Evolutionary conservation across 2,113 vertebrate species (phyloP), one percentile per base, ranked within the genome.

Genomic region (Hyperoodon ampullatus): DNA sequence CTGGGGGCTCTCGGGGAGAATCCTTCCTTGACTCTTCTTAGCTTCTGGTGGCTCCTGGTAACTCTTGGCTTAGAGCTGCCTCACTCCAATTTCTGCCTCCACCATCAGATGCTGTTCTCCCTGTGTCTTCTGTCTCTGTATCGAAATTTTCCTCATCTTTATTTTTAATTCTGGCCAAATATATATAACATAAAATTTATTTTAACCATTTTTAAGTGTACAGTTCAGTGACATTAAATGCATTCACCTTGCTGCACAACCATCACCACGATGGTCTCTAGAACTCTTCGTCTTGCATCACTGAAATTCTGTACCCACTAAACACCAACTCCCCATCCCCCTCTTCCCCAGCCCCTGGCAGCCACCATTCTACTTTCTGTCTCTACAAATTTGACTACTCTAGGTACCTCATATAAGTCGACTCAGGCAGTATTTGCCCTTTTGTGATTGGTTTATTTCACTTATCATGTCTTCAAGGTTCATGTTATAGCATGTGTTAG

Each of bases 101-200:
- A 8, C 68, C 26, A 5, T 50, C n/a, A 28, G 1, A 19, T 30
- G 66, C 4, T 35, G 7, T 53, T 50, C 39, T 77, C 26, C 14
- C 72, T n/a, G 8, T 1, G 5, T 61, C 70, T 60, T 88, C 47
- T 55, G 42, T 88, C 58, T 89, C 42, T 80, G 3, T 42, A 87
- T 53, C 39, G 68, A 66, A 68, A 72, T 50, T 66, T 65, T 23
- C 33, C 7, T 77, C 65, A 44, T 61, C 35, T 87, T 93, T 70
- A 82, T 61, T 61, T 97, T 90, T 77, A 86, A 93, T 72, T 83
- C 28, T 83, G 26, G 33, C 74, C 84, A 39, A 47, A 78, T 55
- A 66, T n/a, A 16, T 18, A 53, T 33, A 72, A 60, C 16, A 9
- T 68, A 42, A 80, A 70, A 58, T 55, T 19, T n/a, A 63, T 26